Base-by-base conservation (phyloP, 2,113 vertebrate species). In the Puntigrus tetrazona region DNA sequence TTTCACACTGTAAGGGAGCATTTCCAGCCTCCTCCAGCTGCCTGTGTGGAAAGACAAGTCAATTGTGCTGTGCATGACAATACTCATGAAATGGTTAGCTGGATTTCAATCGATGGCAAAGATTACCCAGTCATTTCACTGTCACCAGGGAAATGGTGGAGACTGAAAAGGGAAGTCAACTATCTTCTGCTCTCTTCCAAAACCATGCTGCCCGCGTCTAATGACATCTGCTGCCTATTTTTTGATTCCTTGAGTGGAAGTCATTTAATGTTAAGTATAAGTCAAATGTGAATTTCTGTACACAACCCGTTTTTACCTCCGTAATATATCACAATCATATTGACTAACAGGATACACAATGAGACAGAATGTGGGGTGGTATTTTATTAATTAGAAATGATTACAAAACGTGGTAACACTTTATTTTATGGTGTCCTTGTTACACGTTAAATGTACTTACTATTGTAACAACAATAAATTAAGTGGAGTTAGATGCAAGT, bases 41-140 rank as follows among this genome's bases (percentile, higher is more conserved):
- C 86, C 84, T 41, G 61, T 70, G 84, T 72, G 61, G 70, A 85
- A 79, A 84, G 81, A 82, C 81, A 65, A 85, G 88, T 86, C 74
- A 85, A 86, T 87, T 89, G 84, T 86, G 83, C 88, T 81, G 81
- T 75, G 81, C 88, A 87, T 87, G 38, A 89, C 86, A 87, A 87
- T 84, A 84, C 76, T 85, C 55, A 76, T 80, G 84, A 87, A 87
- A 89, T 80, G 84, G 88, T 87, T 87, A 89, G 86, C 80, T 87
- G 88, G 70, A 83, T 89, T 84, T 79, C 81, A 89, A 87, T 89
- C 84, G 84, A 87, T 87, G 72, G 41, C 65, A 67, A 75, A 81
- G 88, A 89, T 89, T 89, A 89, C 84, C 29, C 81, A 57, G 86
- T 82, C 81, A 69, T 89, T 86, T 87, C 63, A 29, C 81, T 73